phyloP scores from a whole-genome alignment of 2,797 vertebrate species.

The Fistularia commersonii region DNA sequence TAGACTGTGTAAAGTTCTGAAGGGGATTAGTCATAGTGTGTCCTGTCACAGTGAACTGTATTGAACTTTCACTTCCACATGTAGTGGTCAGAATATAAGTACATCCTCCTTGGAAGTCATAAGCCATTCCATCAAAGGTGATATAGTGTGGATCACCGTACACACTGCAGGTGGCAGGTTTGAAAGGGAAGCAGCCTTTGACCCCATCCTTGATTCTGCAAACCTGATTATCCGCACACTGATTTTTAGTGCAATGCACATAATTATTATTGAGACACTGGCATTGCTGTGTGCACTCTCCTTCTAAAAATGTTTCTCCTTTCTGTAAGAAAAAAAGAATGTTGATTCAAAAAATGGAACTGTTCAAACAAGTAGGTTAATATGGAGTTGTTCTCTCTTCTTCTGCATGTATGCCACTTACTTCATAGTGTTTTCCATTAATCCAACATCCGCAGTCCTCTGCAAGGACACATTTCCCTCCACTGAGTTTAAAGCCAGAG shows the following conservation, averaged over 20 bases:
- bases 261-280: constrained; percentile 56
- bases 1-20: constrained; percentile 64
- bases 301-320: constrained; percentile 61
- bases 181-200: constrained; percentile 72
- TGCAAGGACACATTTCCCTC: constrained; percentile 69
- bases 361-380: constrained; percentile 1
- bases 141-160: constrained; percentile 81
- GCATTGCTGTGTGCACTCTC: constrained; percentile 69
- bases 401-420: constrained; percentile 21
- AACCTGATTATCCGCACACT: constrained; percentile 63
- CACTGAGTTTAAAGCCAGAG: constrained; percentile 75
- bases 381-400: constrained; percentile 2
- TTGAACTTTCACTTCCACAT: constrained; percentile 63
- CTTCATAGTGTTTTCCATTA: constrained; percentile 72
- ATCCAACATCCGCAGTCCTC: constrained; percentile 81
- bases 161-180: constrained; percentile 72
- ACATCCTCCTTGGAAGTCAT: constrained; percentile 79
- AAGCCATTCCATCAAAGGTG: constrained; percentile 77
- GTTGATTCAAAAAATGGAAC: background rate
- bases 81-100: constrained; percentile 69
- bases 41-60: constrained; percentile 75
- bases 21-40: constrained; percentile 67
- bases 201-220: constrained; percentile 69
- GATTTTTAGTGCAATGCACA: constrained; percentile 60
- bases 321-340: constrained; percentile 46